phyloP scores from a whole-genome alignment of 2,797 vertebrate genomes.

The Meda fulgida region DNA sequence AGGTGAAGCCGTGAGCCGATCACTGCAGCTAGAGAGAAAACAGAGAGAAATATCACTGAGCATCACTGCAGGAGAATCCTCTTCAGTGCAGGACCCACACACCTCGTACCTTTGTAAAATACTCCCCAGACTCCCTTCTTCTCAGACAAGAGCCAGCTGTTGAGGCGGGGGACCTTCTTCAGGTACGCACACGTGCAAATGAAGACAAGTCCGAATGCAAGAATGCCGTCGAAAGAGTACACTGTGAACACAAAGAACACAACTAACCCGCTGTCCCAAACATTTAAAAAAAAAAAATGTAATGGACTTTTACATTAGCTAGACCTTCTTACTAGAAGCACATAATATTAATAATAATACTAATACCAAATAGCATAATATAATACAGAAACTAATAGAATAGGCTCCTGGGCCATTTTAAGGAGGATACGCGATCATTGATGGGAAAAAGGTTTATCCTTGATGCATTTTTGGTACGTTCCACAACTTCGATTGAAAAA shows the following conservation, averaged over 20 bases:
- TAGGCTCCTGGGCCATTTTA: no score
- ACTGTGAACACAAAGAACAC: conserved; percentile 71
- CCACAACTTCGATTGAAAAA: no score
- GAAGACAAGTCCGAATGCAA: conserved; percentile 93
- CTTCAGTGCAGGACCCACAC: not conserved
- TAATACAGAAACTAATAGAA: no score
- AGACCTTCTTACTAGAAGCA: no score
- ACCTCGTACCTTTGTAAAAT: conserved; percentile 87
- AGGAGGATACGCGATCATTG: no score
- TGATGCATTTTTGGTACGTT: no score
- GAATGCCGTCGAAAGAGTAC: conserved; percentile 92
- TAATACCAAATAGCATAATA: no score
- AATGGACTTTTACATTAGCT: no score
- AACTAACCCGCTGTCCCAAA: not conserved
- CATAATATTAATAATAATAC: no score
- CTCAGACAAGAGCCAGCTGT: conserved; percentile 91
- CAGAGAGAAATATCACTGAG: not conserved
- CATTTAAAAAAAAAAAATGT: rapidly evolving
- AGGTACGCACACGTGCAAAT: conserved; percentile 95
- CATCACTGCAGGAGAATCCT: not conserved
- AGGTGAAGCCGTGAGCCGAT: conserved; percentile 92
- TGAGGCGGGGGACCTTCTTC: conserved; percentile 92
- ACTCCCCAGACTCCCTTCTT: conserved; percentile 91
- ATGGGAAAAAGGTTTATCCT: no score
- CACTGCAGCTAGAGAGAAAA: conserved; percentile 81